Conservation (phyloP, 2,113 vertebrate genomes). For the Ceyx cyanopectus region DNA sequence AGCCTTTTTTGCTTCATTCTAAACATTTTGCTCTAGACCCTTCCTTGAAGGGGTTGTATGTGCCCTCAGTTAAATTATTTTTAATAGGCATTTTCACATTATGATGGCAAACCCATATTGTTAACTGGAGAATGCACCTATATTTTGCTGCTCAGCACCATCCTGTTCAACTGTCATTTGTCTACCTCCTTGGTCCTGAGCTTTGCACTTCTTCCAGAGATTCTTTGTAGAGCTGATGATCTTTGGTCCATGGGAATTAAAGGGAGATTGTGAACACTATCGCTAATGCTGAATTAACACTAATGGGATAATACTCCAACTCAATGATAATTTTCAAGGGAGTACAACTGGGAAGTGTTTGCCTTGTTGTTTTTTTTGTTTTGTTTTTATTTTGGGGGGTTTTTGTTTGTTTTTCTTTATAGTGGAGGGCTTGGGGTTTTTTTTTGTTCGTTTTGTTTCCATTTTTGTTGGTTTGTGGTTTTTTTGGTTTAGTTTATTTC, state of each 20-base stretch:
- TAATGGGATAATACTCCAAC: background rate
- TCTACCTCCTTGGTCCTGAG: background rate
- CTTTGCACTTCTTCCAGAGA: background rate
- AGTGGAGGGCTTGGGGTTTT: too few relatives aligned
- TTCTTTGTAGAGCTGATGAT: background rate
- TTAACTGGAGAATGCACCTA: background rate
- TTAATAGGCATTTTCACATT: background rate
- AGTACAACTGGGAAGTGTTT: background rate
- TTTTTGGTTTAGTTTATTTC: background rate
- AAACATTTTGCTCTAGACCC: background rate
- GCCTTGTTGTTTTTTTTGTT: background rate
- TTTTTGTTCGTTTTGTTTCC: too few relatives aligned
- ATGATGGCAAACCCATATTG: background rate
- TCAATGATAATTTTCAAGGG: background rate
- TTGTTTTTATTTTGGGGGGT: background rate
- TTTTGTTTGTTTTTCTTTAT: too few relatives aligned
- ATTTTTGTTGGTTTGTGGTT: background rate
- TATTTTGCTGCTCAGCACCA: background rate
- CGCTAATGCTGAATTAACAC: background rate
- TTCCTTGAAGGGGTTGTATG: too few relatives aligned
- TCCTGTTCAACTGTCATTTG: background rate
- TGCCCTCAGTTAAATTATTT: background rate
- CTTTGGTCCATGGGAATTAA: background rate
- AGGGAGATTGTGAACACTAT: background rate
- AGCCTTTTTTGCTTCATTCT: background rate